These are phyloP conservation scores for Cyclopterus lumpus DNA, from an alignment of 2,797 vertebrate genomes.

Conservation along the genomic window DNA sequence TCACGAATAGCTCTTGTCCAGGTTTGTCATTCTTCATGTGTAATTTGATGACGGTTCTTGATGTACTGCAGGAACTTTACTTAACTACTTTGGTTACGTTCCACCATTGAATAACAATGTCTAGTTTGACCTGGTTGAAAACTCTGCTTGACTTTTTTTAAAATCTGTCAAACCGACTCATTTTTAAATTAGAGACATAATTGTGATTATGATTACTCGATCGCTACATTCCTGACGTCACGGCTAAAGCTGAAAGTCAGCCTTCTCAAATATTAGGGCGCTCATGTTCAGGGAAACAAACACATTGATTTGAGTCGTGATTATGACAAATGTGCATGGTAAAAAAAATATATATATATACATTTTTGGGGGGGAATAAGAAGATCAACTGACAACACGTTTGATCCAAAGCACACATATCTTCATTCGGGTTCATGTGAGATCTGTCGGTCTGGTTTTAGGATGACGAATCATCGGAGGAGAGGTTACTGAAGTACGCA, in stretches of 20 bases:
- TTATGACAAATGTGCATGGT: neutral
- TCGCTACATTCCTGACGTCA: neutral
- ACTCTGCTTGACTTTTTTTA: neutral
- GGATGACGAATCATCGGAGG: too few species aligned
- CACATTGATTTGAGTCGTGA: neutral
- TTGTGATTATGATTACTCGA: neutral
- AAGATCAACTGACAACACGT: neutral
- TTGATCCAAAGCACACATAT: neutral
- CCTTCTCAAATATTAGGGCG: neutral
- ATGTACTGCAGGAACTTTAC: neutral
- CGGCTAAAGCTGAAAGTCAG: neutral
- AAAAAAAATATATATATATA: too few species aligned
- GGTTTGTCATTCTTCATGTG: too few species aligned
- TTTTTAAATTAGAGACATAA: neutral
- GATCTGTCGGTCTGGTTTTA: too few species aligned
- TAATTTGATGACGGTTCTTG: too few species aligned
- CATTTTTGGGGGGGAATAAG: neutral
- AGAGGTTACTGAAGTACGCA: too few species aligned
- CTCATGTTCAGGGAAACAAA: neutral
- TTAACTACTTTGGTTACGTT: neutral
- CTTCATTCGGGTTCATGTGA: too few species aligned
- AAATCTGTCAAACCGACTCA: neutral
- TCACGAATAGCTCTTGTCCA: neutral
- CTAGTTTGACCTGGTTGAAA: neutral
- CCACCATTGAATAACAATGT: neutral